Conservation (phyloP, 1,140 invertebrate species). For the Drosophila orena region DNA sequence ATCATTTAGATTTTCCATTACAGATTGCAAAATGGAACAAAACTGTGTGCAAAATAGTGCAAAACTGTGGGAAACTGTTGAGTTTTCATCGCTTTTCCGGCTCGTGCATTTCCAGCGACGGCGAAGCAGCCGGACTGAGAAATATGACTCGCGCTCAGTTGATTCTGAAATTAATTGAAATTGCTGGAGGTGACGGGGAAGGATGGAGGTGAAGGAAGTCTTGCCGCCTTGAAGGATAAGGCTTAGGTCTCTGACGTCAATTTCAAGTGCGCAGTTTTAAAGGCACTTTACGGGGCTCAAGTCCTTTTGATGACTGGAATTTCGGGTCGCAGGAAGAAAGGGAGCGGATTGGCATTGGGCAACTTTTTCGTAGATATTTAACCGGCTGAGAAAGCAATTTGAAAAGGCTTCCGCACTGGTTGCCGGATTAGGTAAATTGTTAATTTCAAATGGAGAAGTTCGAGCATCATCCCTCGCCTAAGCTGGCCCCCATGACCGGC, state of each 20-base stretch:
- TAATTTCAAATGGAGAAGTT: constrained; percentile 26
- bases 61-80: constrained; percentile 41
- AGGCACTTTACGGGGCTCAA: constrained; percentile 30
- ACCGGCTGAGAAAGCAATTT: constrained; percentile 38
- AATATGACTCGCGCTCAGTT: constrained; percentile 59
- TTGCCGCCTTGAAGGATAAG: constrained; percentile 38
- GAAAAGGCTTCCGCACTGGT: constrained; percentile 31
- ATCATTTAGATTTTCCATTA: constrained; percentile 69
- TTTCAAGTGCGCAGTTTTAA: constrained; percentile 59
- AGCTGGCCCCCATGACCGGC: constrained; percentile 3
- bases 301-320: constrained; percentile 23
- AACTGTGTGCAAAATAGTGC: constrained; percentile 2
- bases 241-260: constrained; percentile 61
- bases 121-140: constrained; percentile 25
- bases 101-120: constrained; percentile 43
- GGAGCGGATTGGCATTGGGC: constrained; percentile 5
- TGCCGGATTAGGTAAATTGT: constrained; percentile 44
- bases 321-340: background rate
- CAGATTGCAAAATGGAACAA: constrained; percentile 55
- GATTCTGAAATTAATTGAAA: constrained; percentile 81
- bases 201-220: background rate
- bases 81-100: constrained; percentile 27
- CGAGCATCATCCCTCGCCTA: background rate
- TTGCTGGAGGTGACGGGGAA: constrained; percentile 37
- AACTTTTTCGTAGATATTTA: constrained; percentile 40